These are phyloP conservation scores for Epinotia demarniana DNA, from an alignment of 2,888 invertebrate species.

Conservation along the genomic window DNA sequence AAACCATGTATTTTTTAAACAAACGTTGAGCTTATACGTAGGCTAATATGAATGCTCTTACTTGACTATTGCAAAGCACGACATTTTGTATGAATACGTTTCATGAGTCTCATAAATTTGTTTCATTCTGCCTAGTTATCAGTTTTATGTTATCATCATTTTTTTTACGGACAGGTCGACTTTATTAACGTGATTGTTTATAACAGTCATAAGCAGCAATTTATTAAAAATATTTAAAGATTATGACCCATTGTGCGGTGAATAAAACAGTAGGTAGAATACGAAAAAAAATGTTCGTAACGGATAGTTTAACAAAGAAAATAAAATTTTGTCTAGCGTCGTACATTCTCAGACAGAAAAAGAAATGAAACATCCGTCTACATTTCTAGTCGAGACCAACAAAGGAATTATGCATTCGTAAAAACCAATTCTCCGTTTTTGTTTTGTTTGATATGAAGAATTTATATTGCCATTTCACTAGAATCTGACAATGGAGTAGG, in stretches of 20 bases:
- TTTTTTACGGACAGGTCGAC: not conserved
- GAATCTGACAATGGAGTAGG: slow-evolving; percentile 1
- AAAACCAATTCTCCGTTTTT: not conserved
- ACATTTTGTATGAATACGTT: not conserved
- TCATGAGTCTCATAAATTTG: not conserved
- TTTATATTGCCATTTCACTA: not conserved
- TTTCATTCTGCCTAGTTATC: too few relatives aligned
- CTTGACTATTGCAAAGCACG: not conserved
- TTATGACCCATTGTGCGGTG: not conserved
- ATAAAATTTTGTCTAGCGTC: slow-evolving; percentile 13
- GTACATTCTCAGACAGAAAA: slow-evolving; percentile 40
- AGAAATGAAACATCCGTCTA: slow-evolving; percentile 12
- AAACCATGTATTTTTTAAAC: too few relatives aligned
- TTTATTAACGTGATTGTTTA: not conserved
- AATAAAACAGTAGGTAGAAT: not conserved
- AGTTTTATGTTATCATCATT: too few relatives aligned
- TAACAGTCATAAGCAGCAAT: too few relatives aligned
- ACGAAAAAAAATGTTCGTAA: not conserved
- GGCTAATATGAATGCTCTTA: not conserved
- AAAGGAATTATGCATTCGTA: slow-evolving; percentile 16
- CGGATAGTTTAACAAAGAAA: not conserved
- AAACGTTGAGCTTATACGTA: too few relatives aligned
- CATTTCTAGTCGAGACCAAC: slow-evolving; percentile 21
- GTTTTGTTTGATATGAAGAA: not conserved
- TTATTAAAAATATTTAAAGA: not conserved